Percentiles rank a stretch among this genome's conserved stretches.
Conservation (phyloP, 1,140 invertebrate genomes). For the Goniozus legneri region DNA sequence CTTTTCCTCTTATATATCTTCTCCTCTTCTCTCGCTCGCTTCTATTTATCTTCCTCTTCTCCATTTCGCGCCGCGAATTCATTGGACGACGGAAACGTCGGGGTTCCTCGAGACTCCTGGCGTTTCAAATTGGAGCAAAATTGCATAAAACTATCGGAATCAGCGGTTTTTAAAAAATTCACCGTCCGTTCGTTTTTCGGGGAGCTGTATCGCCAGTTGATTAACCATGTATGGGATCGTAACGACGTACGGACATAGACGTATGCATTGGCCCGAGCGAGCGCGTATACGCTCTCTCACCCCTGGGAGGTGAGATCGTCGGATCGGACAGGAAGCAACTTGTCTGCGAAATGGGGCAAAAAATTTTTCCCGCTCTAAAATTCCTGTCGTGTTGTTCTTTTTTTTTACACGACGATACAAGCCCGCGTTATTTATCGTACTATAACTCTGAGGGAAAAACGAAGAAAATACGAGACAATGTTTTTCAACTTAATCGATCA, state of each 20-base stretch:
- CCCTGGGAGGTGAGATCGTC: conserved; percentile 24
- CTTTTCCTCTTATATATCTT: no score
- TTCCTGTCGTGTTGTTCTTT: no score
- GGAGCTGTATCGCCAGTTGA: conserved; percentile 29
- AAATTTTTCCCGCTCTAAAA: conserved; percentile 25
- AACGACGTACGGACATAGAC: conserved; percentile 18
- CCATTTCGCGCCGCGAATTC: conserved; percentile 1
- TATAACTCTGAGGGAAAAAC: neutral
- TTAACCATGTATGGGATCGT: conserved; percentile 26
- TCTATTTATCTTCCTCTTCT: conserved; percentile 22
- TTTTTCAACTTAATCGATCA: neutral
- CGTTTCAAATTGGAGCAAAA: no score
- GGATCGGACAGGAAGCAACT: conserved; percentile 29
- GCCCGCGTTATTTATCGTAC: no score
- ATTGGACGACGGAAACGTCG: no score
- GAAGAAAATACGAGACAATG: neutral
- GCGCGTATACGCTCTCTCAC: conserved; percentile 15
- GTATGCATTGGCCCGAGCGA: no score
- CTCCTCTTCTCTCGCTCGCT: no score
- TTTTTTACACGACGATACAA: no score
- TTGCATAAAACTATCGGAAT: no score
- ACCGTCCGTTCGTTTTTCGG: conserved; percentile 20
- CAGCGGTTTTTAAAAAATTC: conserved; percentile 1
- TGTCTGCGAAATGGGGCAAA: conserved; percentile 33
- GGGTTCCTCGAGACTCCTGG: no score